Evolutionary conservation across 2,888 invertebrate species (phyloP).

Genomic region (Xylophagus ater): DNA sequence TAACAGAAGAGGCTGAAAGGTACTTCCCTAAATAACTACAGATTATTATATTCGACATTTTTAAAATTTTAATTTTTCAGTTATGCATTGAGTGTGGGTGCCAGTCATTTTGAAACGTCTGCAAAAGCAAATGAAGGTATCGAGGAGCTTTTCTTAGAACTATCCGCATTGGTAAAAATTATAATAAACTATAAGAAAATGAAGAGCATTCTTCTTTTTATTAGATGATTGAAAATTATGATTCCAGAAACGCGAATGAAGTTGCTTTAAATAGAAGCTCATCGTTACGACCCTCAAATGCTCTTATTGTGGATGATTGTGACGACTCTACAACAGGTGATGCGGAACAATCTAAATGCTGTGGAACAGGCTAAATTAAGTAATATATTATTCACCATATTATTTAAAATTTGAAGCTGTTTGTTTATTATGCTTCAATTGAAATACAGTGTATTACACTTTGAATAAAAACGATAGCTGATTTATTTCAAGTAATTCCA

Average conservation of each 20-base stretch:
- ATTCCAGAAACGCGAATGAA: conserved; percentile 15
- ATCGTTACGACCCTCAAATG: conserved; percentile 21
- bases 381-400: no score
- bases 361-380: conserved; percentile 18
- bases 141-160: conserved; percentile 77
- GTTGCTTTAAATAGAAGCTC: conserved; percentile 19
- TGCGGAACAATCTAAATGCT: conserved; percentile 16
- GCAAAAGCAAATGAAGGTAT: conserved; percentile 87
- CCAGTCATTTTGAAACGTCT: conserved; percentile 84
- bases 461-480: no score
- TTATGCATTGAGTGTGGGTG: conserved; percentile 83
- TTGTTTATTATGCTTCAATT: no score
- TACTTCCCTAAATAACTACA: conserved; percentile 37
- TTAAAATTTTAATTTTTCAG: conserved; percentile 47
- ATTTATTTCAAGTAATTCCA: no score
- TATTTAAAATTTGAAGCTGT: no score
- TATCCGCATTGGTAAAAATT: conserved; percentile 62
- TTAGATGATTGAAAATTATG: conserved; percentile 18
- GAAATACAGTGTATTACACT: no score
- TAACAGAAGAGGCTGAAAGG: conserved; percentile 75
- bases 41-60: background rate
- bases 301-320: conserved; percentile 21
- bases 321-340: conserved; percentile 15
- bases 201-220: background rate
- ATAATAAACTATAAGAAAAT: background rate